phyloP scores from a whole-genome alignment of 2,113 vertebrate genomes.

The Protobothrops mucrosquamatus region DNA sequence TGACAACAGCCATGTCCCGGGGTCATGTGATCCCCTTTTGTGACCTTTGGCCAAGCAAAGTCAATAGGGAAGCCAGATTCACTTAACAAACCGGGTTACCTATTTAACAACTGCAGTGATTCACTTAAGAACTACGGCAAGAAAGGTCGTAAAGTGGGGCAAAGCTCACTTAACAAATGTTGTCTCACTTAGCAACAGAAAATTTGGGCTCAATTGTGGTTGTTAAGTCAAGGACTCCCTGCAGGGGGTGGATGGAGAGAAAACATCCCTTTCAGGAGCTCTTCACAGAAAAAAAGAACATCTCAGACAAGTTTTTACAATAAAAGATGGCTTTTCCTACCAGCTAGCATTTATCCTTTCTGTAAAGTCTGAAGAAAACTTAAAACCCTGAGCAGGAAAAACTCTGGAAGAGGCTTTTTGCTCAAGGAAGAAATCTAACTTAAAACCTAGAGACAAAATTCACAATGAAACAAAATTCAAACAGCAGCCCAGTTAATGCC shows the following conservation, averaged over 20 bases:
- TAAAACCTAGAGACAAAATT: background rate
- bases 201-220: background rate
- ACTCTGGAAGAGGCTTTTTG: background rate
- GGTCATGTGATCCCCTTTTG: too few species aligned
- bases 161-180: background rate
- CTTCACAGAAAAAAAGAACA: background rate
- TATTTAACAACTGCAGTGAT: too few species aligned
- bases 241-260: background rate
- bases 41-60: too few species aligned
- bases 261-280: background rate
- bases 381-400: background rate
- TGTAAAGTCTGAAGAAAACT: background rate
- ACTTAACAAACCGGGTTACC: too few species aligned
- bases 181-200: background rate
- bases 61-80: too few species aligned
- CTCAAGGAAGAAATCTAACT: too few species aligned
- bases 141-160: background rate
- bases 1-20: too few species aligned
- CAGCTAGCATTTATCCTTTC: background rate
- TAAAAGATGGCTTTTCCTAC: background rate
- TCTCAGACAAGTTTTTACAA: background rate
- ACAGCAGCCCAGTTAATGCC: too few species aligned
- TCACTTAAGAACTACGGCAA: too few species aligned
- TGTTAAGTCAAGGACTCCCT: background rate
- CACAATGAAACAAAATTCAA: background rate